A percentile compares a stretch with the other conserved stretches of the same genome.
phyloP scores from a whole-genome alignment of 1,140 invertebrate species.

The Subanguina moxae region DNA sequence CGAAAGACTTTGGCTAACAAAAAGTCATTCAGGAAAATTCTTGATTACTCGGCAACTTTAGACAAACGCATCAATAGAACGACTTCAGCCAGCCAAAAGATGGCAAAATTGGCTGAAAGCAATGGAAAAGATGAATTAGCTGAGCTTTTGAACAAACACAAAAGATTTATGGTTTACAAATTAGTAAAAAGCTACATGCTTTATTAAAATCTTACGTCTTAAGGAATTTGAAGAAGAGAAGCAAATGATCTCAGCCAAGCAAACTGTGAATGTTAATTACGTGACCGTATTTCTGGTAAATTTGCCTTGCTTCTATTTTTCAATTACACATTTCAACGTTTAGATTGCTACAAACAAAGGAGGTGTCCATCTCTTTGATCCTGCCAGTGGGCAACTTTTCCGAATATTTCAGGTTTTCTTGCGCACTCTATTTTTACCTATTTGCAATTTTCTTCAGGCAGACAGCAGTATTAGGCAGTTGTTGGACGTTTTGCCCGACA shows the following conservation, averaged over 20 bases:
- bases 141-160: conserved; percentile 17
- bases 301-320: neutral
- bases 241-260: neutral
- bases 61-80: neutral
- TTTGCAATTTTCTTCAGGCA: conserved; percentile 24
- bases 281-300: neutral
- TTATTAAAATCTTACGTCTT: too few relatives aligned
- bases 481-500: conserved; percentile 30
- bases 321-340: conserved; percentile 11
- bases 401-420: conserved; percentile 32
- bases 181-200: too few relatives aligned
- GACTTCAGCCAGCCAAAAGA: neutral
- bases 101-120: conserved; percentile 1
- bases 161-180: conserved; percentile 12
- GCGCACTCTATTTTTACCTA: neutral
- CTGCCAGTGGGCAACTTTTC: conserved; percentile 17
- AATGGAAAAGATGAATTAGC: conserved; percentile 10
- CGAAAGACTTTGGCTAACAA: conserved; percentile 6
- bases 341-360: conserved; percentile 30
- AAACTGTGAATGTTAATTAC: neutral
- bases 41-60: neutral
- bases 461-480: conserved; percentile 35
- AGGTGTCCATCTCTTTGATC: conserved; percentile 33
- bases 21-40: conserved; percentile 9
- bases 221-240: neutral